phyloP scores from a whole-genome alignment of 2,797 vertebrate species.

The Clamator glandarius region DNA sequence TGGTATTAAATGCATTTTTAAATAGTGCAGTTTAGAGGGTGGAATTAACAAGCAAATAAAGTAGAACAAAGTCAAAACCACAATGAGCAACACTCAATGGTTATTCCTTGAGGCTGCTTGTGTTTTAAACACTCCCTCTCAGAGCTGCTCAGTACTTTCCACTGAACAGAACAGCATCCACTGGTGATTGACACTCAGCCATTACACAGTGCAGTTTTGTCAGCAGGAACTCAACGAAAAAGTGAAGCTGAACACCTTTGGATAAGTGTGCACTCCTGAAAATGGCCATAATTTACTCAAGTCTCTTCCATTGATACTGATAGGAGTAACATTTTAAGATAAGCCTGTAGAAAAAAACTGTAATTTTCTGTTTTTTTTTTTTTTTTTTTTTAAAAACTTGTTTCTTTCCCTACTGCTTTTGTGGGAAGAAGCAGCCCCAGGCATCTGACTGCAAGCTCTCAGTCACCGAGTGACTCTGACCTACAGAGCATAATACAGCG shows the following conservation, averaged over 20 bases:
- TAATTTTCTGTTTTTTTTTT: slow-evolving; percentile 41
- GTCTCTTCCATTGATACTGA: slow-evolving; percentile 57
- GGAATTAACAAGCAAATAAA: slow-evolving; percentile 6
- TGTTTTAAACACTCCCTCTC: slow-evolving; percentile 10
- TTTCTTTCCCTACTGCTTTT: slow-evolving; percentile 58
- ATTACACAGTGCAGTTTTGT: slow-evolving; percentile 47
- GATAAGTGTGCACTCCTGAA: slow-evolving; percentile 59
- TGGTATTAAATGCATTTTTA: not conserved
- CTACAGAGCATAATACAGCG: slow-evolving; percentile 50
- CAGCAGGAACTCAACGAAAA: slow-evolving; percentile 61
- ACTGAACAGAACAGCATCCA: not conserved
- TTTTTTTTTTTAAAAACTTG: not conserved
- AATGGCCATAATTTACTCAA: slow-evolving; percentile 69
- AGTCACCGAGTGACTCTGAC: slow-evolving; percentile 51
- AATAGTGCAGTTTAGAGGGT: not conserved
- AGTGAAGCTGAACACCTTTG: slow-evolving; percentile 57
- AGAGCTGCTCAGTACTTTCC: not conserved
- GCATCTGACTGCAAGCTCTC: slow-evolving; percentile 60
- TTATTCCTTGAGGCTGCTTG: slow-evolving; percentile 13
- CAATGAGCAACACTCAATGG: not conserved
- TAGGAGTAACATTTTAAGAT: slow-evolving; percentile 65
- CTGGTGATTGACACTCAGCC: slow-evolving; percentile 59
- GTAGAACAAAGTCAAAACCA: not conserved
- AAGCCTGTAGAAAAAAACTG: slow-evolving; percentile 53
- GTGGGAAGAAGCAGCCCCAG: slow-evolving; percentile 58